phyloP scores from a whole-genome alignment of 2,113 vertebrate genomes.

The Macrotus californicus region DNA sequence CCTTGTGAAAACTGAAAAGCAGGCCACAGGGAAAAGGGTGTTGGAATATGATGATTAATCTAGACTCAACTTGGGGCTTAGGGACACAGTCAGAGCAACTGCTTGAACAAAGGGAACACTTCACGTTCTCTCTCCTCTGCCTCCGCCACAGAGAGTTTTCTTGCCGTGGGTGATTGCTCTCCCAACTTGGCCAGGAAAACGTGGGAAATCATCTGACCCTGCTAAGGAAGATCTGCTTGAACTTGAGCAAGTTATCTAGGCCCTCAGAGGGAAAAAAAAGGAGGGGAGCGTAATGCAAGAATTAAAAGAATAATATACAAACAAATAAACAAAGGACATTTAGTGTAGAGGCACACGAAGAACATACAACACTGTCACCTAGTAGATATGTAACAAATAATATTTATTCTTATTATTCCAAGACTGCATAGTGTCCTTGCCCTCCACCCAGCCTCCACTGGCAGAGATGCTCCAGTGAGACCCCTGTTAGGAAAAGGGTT shows the following conservation, averaged over 20 bases:
- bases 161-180: not conserved
- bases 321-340: not conserved
- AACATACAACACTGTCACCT: not conserved
- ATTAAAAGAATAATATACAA: not conserved
- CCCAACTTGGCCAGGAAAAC: not conserved
- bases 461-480: not conserved
- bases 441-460: not conserved
- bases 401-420: not conserved
- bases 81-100: not conserved
- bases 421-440: not conserved
- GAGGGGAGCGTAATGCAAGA: not conserved
- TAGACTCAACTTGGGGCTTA: not conserved
- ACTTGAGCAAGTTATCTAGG: not conserved
- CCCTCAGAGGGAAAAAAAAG: not conserved
- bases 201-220: not conserved
- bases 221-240: not conserved
- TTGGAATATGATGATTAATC: not conserved
- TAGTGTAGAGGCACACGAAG: not conserved
- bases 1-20: not conserved
- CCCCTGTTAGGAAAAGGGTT: not conserved
- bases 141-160: not conserved
- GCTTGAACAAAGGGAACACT: not conserved
- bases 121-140: not conserved
- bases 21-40: fast-evolving
- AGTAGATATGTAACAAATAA: not conserved